Conservation (phyloP, 2,888 invertebrate genomes). For the Pammene fasciana region DNA sequence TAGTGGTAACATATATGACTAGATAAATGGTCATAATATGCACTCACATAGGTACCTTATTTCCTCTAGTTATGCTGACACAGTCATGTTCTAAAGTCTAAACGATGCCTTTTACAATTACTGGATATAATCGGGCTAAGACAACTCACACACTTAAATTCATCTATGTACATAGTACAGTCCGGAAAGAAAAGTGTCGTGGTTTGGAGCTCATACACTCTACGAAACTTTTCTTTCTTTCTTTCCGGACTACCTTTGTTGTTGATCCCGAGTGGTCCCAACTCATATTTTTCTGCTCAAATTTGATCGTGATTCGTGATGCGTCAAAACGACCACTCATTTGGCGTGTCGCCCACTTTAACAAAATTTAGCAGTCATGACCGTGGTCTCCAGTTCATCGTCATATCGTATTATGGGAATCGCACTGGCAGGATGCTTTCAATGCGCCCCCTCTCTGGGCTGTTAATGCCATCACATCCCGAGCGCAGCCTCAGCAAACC, state of each 20-base stretch:
- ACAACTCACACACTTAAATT: too few species aligned
- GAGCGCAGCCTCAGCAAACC: background rate
- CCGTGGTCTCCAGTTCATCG: conserved; percentile 25
- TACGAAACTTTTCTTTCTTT: too few species aligned
- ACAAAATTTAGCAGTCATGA: conserved; percentile 25
- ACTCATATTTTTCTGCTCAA: conserved; percentile 13
- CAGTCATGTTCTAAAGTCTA: too few species aligned
- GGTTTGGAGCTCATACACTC: too few species aligned
- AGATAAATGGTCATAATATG: too few species aligned
- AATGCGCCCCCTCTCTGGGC: conserved; percentile 50
- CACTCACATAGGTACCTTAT: too few species aligned
- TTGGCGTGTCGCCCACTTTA: conserved; percentile 33
- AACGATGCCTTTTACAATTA: too few species aligned
- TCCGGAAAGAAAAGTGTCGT: too few species aligned
- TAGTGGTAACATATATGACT: background rate
- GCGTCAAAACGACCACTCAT: conserved; percentile 24
- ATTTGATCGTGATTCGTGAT: conserved; percentile 1
- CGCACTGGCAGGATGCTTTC: conserved; percentile 43
- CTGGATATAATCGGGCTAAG: too few species aligned
- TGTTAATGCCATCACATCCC: background rate
- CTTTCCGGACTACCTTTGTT: background rate
- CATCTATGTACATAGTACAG: too few species aligned
- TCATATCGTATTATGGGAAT: conserved; percentile 39
- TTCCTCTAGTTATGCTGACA: too few species aligned
- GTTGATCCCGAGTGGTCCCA: background rate